Base-by-base conservation (phyloP, 1,140 invertebrate species). In the Drosophila murphyi region DNA sequence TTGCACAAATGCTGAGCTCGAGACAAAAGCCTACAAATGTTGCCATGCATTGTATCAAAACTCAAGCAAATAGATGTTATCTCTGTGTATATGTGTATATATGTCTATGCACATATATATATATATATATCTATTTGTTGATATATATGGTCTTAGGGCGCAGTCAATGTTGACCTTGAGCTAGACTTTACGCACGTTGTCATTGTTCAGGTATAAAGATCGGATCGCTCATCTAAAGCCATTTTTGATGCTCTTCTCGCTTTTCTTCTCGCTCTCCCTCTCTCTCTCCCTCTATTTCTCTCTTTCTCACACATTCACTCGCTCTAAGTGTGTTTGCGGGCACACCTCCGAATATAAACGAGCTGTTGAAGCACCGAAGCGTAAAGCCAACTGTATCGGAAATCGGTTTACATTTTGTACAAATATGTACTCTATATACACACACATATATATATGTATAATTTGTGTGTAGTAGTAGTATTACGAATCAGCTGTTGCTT, bases 301-400 rank as follows among this genome's bases (percentile, higher is more conserved):
- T 59, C 35, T 20, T 20, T 20, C 20, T 20, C 20, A 20, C 20
- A 20, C 20, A 20, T 2, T 20, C 1, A 20, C 20, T 20, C 20
- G 1, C 20, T 20, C 1, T 20, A 20, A 5, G 10, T 31, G 7
- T 57, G 55, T 28, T 35, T 52, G 45, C 32, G 48, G 61, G 59
- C 83, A 83, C 83, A 78, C 83, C 82, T 71, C 69, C 69, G 37
- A 59, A 60, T 37, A 71, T 20, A 20, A 20, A 60, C 37, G 62
- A 48, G 52, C 50, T 73, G 61, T 48, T 77, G 67, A 60, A 20
- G 67, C 78, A 80, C 35, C 78, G 62, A 76, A 59, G 77, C 85
- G 76, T 63, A 62, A 82, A 60, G 71, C 52, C 43, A 83, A 78
- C 72, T 85, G 73, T 67, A 89, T 88, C 80, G 74, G 70, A 89